A percentile compares a stretch with the other conserved stretches of the same genome.
phyloP scores from a whole-genome alignment of 2,888 invertebrate species.

The Cephus sareptanus region DNA sequence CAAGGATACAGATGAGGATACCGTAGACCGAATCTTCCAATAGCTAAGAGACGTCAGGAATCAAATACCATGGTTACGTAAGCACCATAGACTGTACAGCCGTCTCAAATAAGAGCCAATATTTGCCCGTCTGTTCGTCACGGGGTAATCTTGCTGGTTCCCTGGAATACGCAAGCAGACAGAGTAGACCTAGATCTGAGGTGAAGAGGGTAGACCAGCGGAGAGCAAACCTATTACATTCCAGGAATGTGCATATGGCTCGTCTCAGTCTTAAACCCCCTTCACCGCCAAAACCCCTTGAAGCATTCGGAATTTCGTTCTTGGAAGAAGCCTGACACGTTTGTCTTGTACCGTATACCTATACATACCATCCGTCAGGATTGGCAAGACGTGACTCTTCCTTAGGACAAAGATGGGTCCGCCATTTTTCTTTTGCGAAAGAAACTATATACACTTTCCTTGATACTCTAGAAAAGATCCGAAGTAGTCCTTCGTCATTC shows the following conservation, averaged over 20 bases:
- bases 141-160: slow-evolving; percentile 50
- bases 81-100: slow-evolving; percentile 44
- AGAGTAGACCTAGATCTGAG: background rate
- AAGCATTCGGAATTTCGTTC: background rate
- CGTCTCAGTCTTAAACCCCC: background rate
- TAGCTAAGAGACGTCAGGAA: background rate
- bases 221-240: background rate
- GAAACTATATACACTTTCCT: background rate
- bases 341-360: background rate
- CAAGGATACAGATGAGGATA: background rate
- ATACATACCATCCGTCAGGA: background rate
- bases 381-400: background rate
- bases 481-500: background rate
- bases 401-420: background rate
- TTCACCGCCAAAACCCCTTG: background rate
- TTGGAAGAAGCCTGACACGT: background rate
- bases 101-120: slow-evolving; percentile 56
- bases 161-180: slow-evolving; percentile 38
- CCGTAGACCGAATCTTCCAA: background rate
- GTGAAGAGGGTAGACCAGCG: background rate
- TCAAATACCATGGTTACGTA: slow-evolving; percentile 43
- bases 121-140: slow-evolving; percentile 50
- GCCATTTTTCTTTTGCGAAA: background rate
- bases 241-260: background rate
- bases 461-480: background rate